Evolutionary conservation across 2,888 invertebrate genomes (phyloP), one percentile per base, ranked within the genome.

Genomic region (Tanytarsus gracilentus): DNA sequence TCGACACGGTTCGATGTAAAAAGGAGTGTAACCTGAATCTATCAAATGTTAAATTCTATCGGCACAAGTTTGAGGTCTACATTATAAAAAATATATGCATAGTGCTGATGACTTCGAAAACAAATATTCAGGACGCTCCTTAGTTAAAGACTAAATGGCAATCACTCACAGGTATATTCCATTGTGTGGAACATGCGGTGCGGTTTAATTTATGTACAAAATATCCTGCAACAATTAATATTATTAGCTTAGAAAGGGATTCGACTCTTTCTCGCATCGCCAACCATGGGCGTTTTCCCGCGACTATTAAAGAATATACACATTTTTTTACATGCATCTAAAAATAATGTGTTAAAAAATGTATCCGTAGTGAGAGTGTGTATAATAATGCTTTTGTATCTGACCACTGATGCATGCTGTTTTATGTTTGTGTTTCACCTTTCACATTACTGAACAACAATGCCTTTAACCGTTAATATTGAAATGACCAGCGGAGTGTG

Each of bases 371-470:
- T 25, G 23, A 36, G 36, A 55, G 8, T 55, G 36, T 26, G 29
- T n/a, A 30, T n/a, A 27, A 21, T 25, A 23, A 39, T 56, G 55
- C 21, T 25, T 51, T 55, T 55, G 55, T 55, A 29, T 26, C 55
- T 55, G 30, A 39, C 55, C 56, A 56, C 44, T 56, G 29, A 56
- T 44, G 40, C 56, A 56, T 56, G 56, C 39, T 29, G 39, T 21
- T 27, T 56, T 39, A 44, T 56, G 56, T 56, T 56, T 27, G 56
- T 56, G 56, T 44, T 56, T 56, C 56, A 56, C 56, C 56, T 56
- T 56, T 56, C 56, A 56, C 56, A 56, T 56, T 56, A 26, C 26
- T 6, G 4, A 18, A 40, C 14, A 44, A 44, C 44, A 56, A 56
- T 44, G 29, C 11, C n/a, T 11, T 26, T 44, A 56, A 56, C 56